Evolutionary conservation across 1,140 invertebrate genomes (phyloP).

Genomic region (Drosophila miranda): DNA sequence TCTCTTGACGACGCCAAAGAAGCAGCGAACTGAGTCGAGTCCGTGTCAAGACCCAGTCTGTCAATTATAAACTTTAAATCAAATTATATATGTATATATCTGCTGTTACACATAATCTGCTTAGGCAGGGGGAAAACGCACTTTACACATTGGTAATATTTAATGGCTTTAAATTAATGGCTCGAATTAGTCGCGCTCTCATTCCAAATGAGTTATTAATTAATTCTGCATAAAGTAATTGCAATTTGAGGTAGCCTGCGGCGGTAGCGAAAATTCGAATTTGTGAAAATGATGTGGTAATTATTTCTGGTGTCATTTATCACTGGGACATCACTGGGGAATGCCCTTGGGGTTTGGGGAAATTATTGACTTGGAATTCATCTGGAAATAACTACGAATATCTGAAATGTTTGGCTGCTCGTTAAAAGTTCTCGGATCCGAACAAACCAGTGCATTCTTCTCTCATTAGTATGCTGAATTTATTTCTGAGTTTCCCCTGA

Average conservation of each 20-base stretch:
- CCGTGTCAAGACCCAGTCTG: conserved; percentile 18
- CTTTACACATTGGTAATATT: conserved; percentile 29
- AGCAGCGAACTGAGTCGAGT: conserved; percentile 25
- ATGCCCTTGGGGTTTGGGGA: no score
- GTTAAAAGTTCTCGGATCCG: no score
- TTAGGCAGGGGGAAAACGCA: background rate
- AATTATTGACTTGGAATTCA: no score
- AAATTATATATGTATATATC: no score
- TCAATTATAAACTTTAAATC: no score
- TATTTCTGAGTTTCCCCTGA: no score
- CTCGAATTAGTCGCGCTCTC: conserved; percentile 1
- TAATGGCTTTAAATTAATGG: conserved; percentile 2
- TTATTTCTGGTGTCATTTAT: no score
- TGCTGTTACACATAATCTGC: background rate
- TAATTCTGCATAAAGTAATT: conserved; percentile 70
- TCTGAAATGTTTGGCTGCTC: no score
- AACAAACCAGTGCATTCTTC: no score
- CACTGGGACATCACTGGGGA: no score
- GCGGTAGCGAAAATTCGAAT: conserved; percentile 34
- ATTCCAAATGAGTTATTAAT: conserved; percentile 51
- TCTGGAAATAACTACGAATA: no score
- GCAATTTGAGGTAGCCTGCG: conserved; percentile 30
- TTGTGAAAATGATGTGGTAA: conserved; percentile 1
- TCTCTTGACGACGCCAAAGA: conserved; percentile 12
- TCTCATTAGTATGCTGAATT: no score